Conservation (phyloP, 53 echinoderm and acorn worm genomes). For the Patiria pectinifera region DNA sequence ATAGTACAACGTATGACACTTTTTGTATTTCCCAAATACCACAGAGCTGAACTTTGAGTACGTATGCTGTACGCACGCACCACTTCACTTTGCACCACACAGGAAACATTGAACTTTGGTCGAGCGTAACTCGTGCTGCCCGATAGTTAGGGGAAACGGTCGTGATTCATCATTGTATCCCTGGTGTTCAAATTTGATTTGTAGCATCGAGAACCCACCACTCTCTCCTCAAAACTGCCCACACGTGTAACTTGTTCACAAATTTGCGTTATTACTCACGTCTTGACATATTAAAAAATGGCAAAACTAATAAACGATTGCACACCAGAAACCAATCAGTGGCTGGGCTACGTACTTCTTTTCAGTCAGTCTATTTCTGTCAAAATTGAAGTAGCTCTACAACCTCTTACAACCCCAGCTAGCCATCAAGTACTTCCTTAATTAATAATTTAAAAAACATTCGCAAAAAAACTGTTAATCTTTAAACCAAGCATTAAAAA, state of each 20-base stretch:
- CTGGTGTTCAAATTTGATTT: conserved; percentile 47
- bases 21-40: no score
- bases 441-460: no score
- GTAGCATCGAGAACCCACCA: background rate
- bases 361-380: background rate
- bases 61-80: no score
- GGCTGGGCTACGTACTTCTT: background rate
- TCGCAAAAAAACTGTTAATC: no score
- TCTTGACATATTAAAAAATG: background rate
- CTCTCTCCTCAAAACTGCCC: background rate
- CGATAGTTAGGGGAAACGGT: background rate
- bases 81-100: background rate
- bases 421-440: background rate
- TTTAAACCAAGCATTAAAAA: no score
- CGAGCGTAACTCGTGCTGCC: background rate
- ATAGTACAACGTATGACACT: no score
- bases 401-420: background rate
- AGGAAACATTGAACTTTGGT: conserved; percentile 32
- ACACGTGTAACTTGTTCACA: background rate
- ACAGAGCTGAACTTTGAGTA: no score
- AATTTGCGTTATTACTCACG: conserved; percentile 6
- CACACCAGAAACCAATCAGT: background rate
- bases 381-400: background rate
- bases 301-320: background rate
- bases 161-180: conserved; percentile 40